These are phyloP conservation scores for Reinhardtius hippoglossoides DNA, from an alignment of 2,113 vertebrate genomes.

Conservation along the genomic window DNA sequence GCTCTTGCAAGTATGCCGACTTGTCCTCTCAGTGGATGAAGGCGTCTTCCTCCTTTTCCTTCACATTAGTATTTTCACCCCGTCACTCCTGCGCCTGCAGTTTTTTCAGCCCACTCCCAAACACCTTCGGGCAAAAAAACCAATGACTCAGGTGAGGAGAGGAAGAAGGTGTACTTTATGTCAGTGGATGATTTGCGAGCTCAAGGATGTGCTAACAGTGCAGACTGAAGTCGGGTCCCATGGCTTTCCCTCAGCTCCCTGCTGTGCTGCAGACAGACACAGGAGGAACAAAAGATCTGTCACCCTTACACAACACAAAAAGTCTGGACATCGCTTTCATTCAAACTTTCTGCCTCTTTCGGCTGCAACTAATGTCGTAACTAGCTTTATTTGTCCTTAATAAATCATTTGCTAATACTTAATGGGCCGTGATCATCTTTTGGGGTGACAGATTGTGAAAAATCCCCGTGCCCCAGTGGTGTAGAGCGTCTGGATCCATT, in stretches of 20 bases:
- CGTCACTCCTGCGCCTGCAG: too few relatives aligned
- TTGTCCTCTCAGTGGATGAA: neutral
- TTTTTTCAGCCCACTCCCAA: constrained; percentile 4
- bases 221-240: constrained; percentile 36
- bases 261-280: constrained; percentile 32
- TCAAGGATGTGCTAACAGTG: constrained; percentile 36
- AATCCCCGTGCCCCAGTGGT: neutral
- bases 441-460: constrained; percentile 2
- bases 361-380: neutral
- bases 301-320: constrained; percentile 2
- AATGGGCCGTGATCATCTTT: neutral
- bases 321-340: constrained; percentile 23
- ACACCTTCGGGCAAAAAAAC: constrained; percentile 17
- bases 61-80: neutral
- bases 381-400: constrained; percentile 4
- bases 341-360: constrained; percentile 13
- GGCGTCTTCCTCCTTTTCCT: neutral
- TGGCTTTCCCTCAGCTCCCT: constrained; percentile 16
- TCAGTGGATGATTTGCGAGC: constrained; percentile 52
- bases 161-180: constrained; percentile 35
- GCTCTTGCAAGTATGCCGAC: neutral
- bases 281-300: constrained; percentile 37
- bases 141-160: constrained; percentile 31
- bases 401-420: constrained; percentile 4
- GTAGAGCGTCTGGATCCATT: constrained; percentile 5